These are phyloP conservation scores for Hephaestus fuliginosus DNA, from an alignment of 2,797 vertebrate species.

Conservation along the genomic window DNA sequence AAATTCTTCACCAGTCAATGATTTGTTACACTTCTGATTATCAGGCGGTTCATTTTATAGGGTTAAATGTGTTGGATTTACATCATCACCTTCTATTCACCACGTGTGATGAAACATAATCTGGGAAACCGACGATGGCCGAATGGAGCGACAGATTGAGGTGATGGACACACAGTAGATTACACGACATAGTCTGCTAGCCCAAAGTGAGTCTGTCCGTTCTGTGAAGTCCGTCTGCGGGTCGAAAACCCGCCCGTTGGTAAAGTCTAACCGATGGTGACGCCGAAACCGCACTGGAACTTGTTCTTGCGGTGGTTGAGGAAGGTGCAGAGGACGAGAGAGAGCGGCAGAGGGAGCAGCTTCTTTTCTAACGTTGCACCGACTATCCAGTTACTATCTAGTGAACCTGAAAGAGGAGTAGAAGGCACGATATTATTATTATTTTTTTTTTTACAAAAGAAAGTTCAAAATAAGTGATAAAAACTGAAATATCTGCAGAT, in stretches of 20 bases:
- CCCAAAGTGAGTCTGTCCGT: constrained; percentile 41
- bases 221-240: constrained; percentile 6
- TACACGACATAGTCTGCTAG: constrained; percentile 23
- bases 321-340: constrained; percentile 91
- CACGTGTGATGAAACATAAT: constrained; percentile 19
- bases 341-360: constrained; percentile 91
- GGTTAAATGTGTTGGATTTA: constrained; percentile 34
- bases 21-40: constrained; percentile 18
- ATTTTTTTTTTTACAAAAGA: not conserved
- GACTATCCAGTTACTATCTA: constrained; percentile 95
- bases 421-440: not conserved
- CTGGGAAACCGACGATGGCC: constrained; percentile 18
- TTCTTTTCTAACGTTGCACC: constrained; percentile 95
- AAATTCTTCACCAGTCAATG: constrained; percentile 13
- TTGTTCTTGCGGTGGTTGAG: constrained; percentile 94
- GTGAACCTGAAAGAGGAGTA: constrained; percentile 81
- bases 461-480: not conserved
- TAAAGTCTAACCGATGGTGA: constrained; percentile 89
- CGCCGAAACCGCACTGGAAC: constrained; percentile 94
- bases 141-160: constrained; percentile 10
- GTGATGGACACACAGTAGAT: constrained; percentile 28
- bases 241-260: constrained; percentile 29
- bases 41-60: not conserved
- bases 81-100: constrained; percentile 13
- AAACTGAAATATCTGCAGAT: not conserved